These are phyloP conservation scores for Luperina nickerlii DNA, from an alignment of 2,888 invertebrate species.

Conservation along the genomic window DNA sequence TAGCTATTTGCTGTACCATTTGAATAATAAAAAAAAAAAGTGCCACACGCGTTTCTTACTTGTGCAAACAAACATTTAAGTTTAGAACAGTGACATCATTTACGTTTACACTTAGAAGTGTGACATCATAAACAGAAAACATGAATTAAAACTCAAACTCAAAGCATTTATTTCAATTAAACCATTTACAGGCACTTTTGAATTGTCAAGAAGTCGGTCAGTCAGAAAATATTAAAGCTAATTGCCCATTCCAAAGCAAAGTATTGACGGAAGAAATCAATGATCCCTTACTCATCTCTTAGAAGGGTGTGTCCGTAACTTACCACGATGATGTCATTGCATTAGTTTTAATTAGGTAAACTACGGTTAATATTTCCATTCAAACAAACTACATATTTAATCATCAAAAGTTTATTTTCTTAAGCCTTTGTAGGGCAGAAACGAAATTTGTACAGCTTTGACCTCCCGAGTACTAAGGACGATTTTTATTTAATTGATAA, in stretches of 20 bases:
- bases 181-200: too few relatives aligned
- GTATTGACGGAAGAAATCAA: constrained; percentile 1
- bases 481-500: too few relatives aligned
- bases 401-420: too few relatives aligned
- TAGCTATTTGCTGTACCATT: too few relatives aligned
- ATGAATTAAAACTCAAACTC: neutral
- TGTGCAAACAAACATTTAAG: constrained; percentile 3
- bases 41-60: neutral
- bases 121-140: neutral
- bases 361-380: neutral
- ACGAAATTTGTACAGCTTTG: too few relatives aligned
- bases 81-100: constrained; percentile 3
- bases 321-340: neutral
- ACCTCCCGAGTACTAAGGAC: too few relatives aligned
- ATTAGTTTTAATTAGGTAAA: neutral
- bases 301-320: neutral
- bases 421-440: too few relatives aligned
- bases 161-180: too few relatives aligned
- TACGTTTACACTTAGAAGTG: neutral
- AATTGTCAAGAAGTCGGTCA: too few relatives aligned
- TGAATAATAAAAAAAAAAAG: too few relatives aligned
- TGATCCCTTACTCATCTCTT: neutral
- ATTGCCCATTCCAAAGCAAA: too few relatives aligned
- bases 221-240: too few relatives aligned
- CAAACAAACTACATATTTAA: neutral